These are phyloP conservation scores for Syritta pipiens DNA, from an alignment of 2,888 invertebrate species.

Conservation along the genomic window DNA sequence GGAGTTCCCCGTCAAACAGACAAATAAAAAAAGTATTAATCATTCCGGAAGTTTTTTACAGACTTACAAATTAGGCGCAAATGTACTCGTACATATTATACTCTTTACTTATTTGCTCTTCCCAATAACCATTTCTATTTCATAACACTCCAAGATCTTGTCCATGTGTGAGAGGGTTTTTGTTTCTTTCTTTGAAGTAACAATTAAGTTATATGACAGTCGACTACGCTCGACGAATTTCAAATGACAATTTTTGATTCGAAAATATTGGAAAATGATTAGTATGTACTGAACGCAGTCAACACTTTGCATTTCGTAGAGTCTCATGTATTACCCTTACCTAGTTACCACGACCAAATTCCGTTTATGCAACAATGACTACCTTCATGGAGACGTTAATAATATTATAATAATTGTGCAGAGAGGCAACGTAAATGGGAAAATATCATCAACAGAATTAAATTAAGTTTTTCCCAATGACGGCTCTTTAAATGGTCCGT, in stretches of 20 bases:
- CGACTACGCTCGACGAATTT: conserved; percentile 31
- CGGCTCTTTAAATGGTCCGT: conserved; percentile 1
- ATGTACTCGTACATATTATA: too few relatives aligned
- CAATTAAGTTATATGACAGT: conserved; percentile 8
- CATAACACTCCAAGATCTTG: not conserved
- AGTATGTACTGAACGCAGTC: conserved; percentile 23
- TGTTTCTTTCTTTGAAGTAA: conserved; percentile 6
- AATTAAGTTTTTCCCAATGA: conserved; percentile 10
- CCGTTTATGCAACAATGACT: conserved; percentile 44
- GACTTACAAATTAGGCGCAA: too few relatives aligned
- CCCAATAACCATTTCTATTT: not conserved
- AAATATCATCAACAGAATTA: conserved; percentile 5
- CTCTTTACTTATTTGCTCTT: too few relatives aligned
- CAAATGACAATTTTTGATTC: conserved; percentile 31
- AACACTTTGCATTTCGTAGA: conserved; percentile 17
- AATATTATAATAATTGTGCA: not conserved
- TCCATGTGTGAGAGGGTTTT: not conserved
- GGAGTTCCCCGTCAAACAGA: too few relatives aligned
- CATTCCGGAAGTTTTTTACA: too few relatives aligned
- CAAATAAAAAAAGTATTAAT: too few relatives aligned
- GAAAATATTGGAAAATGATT: conserved; percentile 36
- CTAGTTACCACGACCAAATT: conserved; percentile 37
- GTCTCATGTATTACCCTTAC: conserved; percentile 23
- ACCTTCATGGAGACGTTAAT: conserved; percentile 5
- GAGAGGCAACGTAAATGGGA: conserved; percentile 5